phyloP scores from a whole-genome alignment of 2,888 invertebrate genomes.

The Thelaira solivaga region DNA sequence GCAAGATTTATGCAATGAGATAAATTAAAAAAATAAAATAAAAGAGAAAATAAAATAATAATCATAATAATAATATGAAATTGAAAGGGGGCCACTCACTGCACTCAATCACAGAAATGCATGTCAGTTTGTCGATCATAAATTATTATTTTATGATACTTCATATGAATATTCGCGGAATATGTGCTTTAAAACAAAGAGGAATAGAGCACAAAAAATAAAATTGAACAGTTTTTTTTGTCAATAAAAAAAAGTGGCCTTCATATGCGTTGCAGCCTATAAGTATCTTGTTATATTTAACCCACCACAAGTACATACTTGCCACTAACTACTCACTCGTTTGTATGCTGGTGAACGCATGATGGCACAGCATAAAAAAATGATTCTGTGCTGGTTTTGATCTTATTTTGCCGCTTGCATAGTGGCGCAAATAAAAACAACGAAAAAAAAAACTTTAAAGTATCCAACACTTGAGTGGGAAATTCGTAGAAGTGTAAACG shows the following conservation, averaged over 20 bases:
- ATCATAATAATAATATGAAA: too few species aligned
- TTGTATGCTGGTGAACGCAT: background rate
- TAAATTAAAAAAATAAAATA: background rate
- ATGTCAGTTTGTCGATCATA: constrained; percentile 51
- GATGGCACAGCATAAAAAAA: background rate
- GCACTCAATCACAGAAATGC: constrained; percentile 37
- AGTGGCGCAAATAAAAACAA: too few species aligned
- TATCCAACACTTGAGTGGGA: background rate
- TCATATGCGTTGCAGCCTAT: background rate
- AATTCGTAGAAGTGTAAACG: constrained; percentile 6
- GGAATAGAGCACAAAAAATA: background rate
- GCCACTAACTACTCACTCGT: too few species aligned
- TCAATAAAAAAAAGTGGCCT: background rate
- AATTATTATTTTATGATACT: constrained; percentile 60
- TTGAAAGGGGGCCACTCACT: constrained; percentile 1
- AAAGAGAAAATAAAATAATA: background rate
- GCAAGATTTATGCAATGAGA: background rate
- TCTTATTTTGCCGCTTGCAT: constrained; percentile 2
- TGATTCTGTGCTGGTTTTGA: constrained; percentile 1
- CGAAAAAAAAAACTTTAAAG: constrained; percentile 13
- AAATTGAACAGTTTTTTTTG: background rate
- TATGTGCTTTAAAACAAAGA: background rate
- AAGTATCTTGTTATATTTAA: background rate
- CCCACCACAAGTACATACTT: background rate
- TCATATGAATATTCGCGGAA: constrained; percentile 30